Evolutionary conservation across 2,797 vertebrate genomes (phyloP), one percentile per base, ranked within the genome.

Genomic region (Meda fulgida): DNA sequence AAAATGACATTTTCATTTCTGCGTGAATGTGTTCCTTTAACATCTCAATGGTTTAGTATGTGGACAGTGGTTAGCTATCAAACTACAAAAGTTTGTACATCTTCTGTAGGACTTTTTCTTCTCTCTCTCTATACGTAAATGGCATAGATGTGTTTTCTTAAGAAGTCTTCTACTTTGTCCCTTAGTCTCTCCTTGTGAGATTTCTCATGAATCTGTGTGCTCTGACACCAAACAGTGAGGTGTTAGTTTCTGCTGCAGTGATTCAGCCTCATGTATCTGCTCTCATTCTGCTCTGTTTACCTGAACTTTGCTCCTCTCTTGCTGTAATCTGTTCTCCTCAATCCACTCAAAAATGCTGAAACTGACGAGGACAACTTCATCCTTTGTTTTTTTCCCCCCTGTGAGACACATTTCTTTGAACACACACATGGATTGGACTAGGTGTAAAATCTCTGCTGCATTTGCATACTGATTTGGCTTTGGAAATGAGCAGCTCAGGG

Each of bases 391-490:
- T 1, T 0, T 3, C 31, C 55, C n/a, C n/a, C n/a, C n/a, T n/a
- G n/a, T 9, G 8, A 16, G 8, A 40, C 34, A 8, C 51, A 75
- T 26, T 31, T 78, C 14, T 84, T 14, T 78, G 51, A 70, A 48
- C 46, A 21, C 63, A 7, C 58, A n/a, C 46, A 48, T 78, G 8
- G 31, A 75, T 71, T 60, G 65, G 29, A 60, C 26, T 70, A 60
- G 67, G 43, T 80, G 77, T 83, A 76, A 86, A 87, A 81, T 80
- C 81, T 83, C 66, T 75, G 77, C 46, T 84, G 65, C 6, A 77
- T 90, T 89, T 88, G 72, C 80, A 85, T 84, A 53, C 85, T 84
- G 75, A 84, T 88, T 86, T 84, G 70, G 31, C 78, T 85, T 67
- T 79, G 85, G 71, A 88, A 87, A 85, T 79, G 34, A 87, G 55